These are phyloP conservation scores for Prolemur simus DNA, from an alignment of 2,113 vertebrate genomes.

Conservation along the genomic window DNA sequence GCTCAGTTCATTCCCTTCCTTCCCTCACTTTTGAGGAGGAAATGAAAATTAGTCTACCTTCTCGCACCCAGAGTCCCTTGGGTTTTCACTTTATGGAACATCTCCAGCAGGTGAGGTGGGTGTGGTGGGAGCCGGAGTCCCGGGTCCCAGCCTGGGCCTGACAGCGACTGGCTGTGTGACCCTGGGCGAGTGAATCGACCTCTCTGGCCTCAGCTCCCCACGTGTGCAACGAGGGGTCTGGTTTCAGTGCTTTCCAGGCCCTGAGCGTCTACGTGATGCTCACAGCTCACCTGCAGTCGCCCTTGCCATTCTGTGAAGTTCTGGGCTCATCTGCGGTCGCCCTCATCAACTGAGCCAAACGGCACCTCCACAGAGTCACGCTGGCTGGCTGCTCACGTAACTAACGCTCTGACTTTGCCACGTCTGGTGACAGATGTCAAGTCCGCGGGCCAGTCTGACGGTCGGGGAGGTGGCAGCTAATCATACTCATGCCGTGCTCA, in stretches of 20 bases:
- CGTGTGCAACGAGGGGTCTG: background rate
- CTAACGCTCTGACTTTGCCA: background rate
- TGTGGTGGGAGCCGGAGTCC: background rate
- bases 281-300: fast-evolving
- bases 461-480: no score
- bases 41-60: background rate
- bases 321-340: fast-evolving
- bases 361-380: background rate
- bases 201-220: background rate
- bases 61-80: fast-evolving
- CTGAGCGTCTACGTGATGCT: fast-evolving
- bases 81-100: background rate
- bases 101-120: background rate
- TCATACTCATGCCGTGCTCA: background rate
- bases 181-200: background rate
- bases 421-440: fast-evolving
- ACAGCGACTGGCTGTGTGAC: background rate
- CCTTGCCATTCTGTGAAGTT: fast-evolving
- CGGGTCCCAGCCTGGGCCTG: background rate
- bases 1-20: background rate
- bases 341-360: fast-evolving
- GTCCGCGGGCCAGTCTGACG: fast-evolving
- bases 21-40: background rate
- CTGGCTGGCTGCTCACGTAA: background rate
- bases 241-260: background rate